phyloP scores from a whole-genome alignment of 2,797 vertebrate genomes.

The Poecilia picta region DNA sequence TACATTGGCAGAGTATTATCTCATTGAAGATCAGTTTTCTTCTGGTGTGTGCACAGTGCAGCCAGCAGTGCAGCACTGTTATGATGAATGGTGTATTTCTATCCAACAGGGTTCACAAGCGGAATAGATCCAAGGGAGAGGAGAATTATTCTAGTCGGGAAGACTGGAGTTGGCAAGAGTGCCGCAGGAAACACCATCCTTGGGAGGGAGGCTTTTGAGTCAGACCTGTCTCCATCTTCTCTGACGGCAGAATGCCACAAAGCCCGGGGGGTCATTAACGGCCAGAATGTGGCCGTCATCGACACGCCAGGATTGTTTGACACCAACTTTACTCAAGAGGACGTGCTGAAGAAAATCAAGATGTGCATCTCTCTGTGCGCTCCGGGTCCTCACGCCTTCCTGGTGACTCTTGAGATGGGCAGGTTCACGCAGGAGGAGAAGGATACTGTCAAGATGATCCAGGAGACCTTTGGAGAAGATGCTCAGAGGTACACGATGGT shows the following conservation, averaged over 20 bases:
- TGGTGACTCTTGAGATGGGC: conserved; percentile 53
- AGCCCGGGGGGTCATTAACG: conserved; percentile 31
- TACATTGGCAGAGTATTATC: not conserved
- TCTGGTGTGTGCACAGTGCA: conserved; percentile 1
- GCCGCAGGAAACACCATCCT: conserved; percentile 62
- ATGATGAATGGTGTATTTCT: conserved; percentile 47
- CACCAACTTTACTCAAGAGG: conserved; percentile 46
- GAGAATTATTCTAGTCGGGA: conserved; percentile 62
- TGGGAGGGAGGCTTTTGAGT: conserved; percentile 57
- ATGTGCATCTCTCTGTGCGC: conserved; percentile 55
- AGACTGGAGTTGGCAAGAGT: conserved; percentile 68
- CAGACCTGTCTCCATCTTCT: conserved; percentile 51
- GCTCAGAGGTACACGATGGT: conserved; percentile 55
- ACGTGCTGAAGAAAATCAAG: conserved; percentile 54
- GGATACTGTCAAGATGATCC: conserved; percentile 53
- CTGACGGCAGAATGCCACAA: conserved; percentile 47
- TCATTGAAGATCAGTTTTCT: not conserved
- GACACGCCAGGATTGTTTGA: conserved; percentile 63
- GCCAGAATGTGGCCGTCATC: conserved; percentile 36
- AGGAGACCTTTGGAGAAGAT: conserved; percentile 55
- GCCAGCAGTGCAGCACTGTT: conserved; percentile 7
- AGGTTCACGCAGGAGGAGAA: conserved; percentile 64
- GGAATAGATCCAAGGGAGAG: conserved; percentile 23
- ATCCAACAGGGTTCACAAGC: conserved; percentile 39
- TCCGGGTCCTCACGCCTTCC: conserved; percentile 62